Evolutionary conservation across 2,113 vertebrate species (phyloP).

Genomic region (Ochotona princeps): DNA sequence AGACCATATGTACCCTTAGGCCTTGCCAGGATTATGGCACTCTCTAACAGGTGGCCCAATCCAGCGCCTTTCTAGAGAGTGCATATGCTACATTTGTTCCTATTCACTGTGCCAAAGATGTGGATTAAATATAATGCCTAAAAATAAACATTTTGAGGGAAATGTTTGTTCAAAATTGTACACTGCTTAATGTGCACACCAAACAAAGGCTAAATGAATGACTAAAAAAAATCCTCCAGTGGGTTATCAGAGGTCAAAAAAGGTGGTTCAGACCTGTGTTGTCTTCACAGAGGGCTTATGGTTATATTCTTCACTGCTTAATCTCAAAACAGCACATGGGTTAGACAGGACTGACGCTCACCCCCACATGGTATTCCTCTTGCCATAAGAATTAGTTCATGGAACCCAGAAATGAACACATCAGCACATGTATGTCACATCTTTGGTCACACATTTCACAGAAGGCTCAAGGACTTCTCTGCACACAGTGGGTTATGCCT

Average conservation of each 20-base stretch:
- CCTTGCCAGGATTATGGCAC: neutral
- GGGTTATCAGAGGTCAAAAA: constrained; percentile 28
- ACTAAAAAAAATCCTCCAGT: constrained; percentile 15
- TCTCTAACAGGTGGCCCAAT: constrained; percentile 64
- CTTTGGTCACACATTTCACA: constrained; percentile 15
- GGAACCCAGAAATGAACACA: neutral
- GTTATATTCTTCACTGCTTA: neutral
- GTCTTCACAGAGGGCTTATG: neutral
- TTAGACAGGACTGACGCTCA: neutral
- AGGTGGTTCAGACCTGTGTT: neutral
- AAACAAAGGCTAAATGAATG: constrained; percentile 40
- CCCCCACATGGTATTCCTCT: neutral
- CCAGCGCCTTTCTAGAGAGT: constrained; percentile 28
- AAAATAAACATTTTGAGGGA: neutral
- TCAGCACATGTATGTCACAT: neutral
- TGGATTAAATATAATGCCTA: constrained; percentile 56
- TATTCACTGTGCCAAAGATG: constrained; percentile 7
- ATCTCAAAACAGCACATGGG: neutral
- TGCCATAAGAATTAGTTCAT: neutral
- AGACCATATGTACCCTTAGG: constrained; percentile 39
- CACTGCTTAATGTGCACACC: neutral
- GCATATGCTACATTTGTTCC: constrained; percentile 3
- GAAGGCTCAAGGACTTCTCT: neutral
- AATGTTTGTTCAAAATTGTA: neutral
- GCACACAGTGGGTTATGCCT: neutral